phyloP scores from a whole-genome alignment of 1,140 invertebrate species.

The Drosophila sturtevanti region DNA sequence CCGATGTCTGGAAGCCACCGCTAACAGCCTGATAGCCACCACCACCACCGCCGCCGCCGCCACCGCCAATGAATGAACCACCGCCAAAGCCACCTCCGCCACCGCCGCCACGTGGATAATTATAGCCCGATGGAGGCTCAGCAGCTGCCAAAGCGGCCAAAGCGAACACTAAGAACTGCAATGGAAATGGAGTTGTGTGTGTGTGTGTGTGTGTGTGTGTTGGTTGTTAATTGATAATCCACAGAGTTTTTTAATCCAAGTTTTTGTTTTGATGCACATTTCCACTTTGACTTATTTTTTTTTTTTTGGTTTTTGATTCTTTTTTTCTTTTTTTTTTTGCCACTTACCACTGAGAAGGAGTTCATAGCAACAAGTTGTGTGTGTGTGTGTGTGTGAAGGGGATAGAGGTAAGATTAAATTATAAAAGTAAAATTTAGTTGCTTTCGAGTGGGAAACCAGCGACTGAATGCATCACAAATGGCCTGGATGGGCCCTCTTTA shows the following conservation, averaged over 20 bases:
- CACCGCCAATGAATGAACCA: constrained; percentile 73
- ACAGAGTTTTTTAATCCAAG: constrained; percentile 14
- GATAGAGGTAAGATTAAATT: constrained; percentile 78
- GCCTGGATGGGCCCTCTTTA: constrained; percentile 75
- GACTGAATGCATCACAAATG: constrained; percentile 81
- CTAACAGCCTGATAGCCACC: constrained; percentile 89
- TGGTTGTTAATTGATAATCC: constrained; percentile 32
- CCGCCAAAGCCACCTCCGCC: constrained; percentile 82
- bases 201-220: constrained; percentile 11
- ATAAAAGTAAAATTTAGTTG: constrained; percentile 80
- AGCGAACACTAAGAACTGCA: constrained; percentile 87
- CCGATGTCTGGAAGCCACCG: constrained; percentile 88
- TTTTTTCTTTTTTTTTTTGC: constrained; percentile 7
- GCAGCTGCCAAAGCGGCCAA: constrained; percentile 85
- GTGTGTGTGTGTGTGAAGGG: constrained; percentile 70
- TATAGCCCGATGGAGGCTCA: constrained; percentile 87
- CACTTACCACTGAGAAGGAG: constrained; percentile 83
- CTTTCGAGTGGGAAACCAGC: constrained; percentile 82
- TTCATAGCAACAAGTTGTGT: constrained; percentile 82
- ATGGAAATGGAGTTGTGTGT: constrained; percentile 57
- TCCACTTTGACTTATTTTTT: no score
- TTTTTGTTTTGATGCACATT: no score
- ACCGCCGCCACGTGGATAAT: constrained; percentile 85
- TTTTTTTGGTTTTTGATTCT: neutral
- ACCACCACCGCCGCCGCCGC: constrained; percentile 84